These are phyloP conservation scores for Plecotus auritus DNA, from an alignment of 2,113 vertebrate genomes.

Conservation along the genomic window DNA sequence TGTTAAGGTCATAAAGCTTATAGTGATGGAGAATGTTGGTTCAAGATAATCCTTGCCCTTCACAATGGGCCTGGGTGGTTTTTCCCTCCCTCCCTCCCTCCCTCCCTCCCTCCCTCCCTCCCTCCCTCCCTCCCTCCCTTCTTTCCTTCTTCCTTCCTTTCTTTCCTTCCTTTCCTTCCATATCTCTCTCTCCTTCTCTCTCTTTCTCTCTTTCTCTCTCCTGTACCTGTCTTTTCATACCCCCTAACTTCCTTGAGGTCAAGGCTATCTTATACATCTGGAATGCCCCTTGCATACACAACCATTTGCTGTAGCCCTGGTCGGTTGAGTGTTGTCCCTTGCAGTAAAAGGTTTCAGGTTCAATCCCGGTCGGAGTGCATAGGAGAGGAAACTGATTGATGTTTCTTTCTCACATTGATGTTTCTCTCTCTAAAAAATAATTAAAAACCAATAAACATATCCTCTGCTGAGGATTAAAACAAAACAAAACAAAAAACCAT, in stretches of 20 bases:
- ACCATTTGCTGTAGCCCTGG: background rate
- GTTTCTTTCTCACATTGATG: background rate
- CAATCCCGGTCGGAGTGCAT: background rate
- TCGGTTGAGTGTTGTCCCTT: background rate
- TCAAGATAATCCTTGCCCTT: background rate
- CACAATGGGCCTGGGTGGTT: background rate
- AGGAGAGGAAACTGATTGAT: background rate
- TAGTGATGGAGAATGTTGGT: background rate
- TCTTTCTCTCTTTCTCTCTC: background rate
- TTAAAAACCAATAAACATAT: background rate
- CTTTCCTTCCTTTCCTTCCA: too few species aligned
- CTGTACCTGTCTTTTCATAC: background rate
- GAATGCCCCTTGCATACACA: background rate
- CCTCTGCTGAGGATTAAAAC: background rate
- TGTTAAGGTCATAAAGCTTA: background rate
- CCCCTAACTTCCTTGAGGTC: background rate
- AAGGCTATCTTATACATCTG: background rate
- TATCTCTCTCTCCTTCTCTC: rapidly evolving
- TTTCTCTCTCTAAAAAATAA: background rate
- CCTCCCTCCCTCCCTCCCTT: too few species aligned
- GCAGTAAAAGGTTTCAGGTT: background rate
- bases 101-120: too few species aligned
- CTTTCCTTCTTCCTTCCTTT: too few species aligned
- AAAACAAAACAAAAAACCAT: background rate
- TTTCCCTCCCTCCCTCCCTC: background rate